Base-by-base conservation (phyloP, 1,140 invertebrate species). In the Meteorus sp. region DNA sequence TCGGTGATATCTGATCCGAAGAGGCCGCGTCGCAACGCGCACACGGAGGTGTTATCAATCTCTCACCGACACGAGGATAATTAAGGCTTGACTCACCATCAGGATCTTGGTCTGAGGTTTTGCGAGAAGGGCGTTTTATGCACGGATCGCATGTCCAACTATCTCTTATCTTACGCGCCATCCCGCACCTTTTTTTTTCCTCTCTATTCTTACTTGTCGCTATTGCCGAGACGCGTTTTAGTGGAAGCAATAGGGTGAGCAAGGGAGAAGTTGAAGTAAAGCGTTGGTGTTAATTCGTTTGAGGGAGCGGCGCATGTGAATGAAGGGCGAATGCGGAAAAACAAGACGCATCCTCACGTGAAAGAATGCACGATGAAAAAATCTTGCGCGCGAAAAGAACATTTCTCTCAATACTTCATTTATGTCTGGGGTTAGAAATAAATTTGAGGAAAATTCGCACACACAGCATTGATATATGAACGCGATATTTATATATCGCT, bases 121-220 rank as follows among this genome's bases (percentile, higher is more conserved):
- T 45, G 43, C 25, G 20, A 25, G 15, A 1, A 59, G 60, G 56
- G 57, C 67, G 67, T 69, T 75, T 73, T 69, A 71, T 69, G 65
- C 70, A 71, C 64, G 72, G 67, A 66, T 74, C 64, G 74, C 74
- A 76, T 74, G 72, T 72, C 68, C 68, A 56, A 63, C 61, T 67
- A 65, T 72, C 71, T 23, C 44, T 74, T 76, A 76, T 76, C 72
- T 73, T 58, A 57, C 56, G 64, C 66, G 63, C 67, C 63, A 71
- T 71, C 69, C 69, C 44, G 63, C 64, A 65, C 60, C 63, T 72
- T 70, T 72, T 72, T 60, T 60, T 56, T 52, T 11, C 44, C 27
- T 53, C 61, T n/a, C n/a, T n/a, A n/a, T n/a, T n/a, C n/a, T n/a
- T n/a, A n/a, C n/a, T n/a, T n/a, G n/a, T n/a, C n/a, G n/a, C n/a